phyloP scores from a whole-genome alignment of 2,113 vertebrate genomes.

The Coptodon rendalli region DNA sequence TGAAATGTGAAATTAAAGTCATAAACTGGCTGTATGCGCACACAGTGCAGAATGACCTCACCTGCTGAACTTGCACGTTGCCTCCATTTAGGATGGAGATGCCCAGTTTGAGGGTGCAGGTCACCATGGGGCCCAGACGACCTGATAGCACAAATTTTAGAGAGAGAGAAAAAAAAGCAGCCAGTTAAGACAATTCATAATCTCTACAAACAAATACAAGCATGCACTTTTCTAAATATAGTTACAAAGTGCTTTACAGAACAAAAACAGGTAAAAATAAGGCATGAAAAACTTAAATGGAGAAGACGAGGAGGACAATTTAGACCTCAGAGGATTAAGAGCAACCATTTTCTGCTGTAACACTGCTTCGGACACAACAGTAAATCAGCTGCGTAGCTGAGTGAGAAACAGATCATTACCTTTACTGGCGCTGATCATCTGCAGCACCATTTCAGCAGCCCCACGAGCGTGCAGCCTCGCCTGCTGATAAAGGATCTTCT shows the following conservation, averaged over 20 bases:
- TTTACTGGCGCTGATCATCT: conserved; percentile 97
- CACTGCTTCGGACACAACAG: not conserved
- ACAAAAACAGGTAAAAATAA: not conserved
- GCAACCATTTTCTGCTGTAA: not conserved
- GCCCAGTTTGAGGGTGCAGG: conserved; percentile 92
- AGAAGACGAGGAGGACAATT: not conserved
- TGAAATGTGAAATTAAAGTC: not conserved
- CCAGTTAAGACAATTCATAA: not conserved
- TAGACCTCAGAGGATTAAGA: not conserved
- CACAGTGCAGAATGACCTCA: not conserved
- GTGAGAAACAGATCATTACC: conserved; percentile 60
- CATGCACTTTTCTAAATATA: not conserved
- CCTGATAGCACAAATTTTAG: conserved; percentile 64
- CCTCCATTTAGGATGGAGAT: conserved; percentile 95
- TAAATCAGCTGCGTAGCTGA: not conserved
- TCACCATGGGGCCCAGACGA: conserved; percentile 87
- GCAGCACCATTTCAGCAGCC: conserved; percentile 95
- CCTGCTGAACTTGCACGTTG: conserved; percentile 92
- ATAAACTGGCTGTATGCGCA: not conserved
- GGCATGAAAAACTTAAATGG: not conserved
- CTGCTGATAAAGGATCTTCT: conserved; percentile 96
- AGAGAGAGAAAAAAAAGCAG: not conserved
- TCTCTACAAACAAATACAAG: not conserved
- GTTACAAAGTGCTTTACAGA: not conserved
- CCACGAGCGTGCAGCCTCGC: conserved; percentile 92